A percentile compares a stretch with the other conserved stretches of the same genome.
These are phyloP conservation scores for Cyphomyrmex costatus DNA, from an alignment of 1,140 invertebrate genomes.

Conservation along the genomic window DNA sequence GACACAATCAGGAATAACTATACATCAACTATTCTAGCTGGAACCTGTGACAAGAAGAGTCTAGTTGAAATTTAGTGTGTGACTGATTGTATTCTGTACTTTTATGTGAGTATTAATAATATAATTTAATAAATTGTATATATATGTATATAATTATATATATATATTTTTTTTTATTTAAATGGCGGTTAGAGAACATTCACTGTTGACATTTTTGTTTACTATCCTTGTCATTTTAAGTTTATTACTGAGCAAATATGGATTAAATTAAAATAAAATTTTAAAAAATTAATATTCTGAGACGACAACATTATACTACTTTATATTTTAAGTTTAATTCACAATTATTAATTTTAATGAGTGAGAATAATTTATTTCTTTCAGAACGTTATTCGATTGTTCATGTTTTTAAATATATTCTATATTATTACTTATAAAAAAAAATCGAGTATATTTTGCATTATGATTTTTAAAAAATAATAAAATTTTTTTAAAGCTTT, in stretches of 20 bases:
- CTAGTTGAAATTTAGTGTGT: background rate
- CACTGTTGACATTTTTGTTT: background rate
- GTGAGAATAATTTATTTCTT: background rate
- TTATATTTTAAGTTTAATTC: background rate
- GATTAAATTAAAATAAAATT: conserved; percentile 15
- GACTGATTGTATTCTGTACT: background rate
- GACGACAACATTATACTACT: background rate
- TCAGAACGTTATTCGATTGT: background rate
- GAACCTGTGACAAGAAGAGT: background rate
- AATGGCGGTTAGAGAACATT: background rate
- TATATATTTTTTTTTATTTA: too few species aligned
- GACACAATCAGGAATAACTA: background rate
- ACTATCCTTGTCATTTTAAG: background rate
- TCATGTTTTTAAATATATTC: background rate
- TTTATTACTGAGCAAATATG: background rate
- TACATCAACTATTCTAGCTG: background rate
- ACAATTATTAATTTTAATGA: background rate
- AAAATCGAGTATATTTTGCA: background rate
- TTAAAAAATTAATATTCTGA: background rate
- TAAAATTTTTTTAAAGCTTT: background rate
- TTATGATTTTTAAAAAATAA: background rate
- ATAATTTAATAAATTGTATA: conserved; percentile 10
- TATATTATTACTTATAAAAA: background rate
- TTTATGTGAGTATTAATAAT: conserved; percentile 29
- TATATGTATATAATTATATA: too few species aligned